Conservation (phyloP, 2,888 invertebrate genomes). For the Ochropleura plecta region DNA sequence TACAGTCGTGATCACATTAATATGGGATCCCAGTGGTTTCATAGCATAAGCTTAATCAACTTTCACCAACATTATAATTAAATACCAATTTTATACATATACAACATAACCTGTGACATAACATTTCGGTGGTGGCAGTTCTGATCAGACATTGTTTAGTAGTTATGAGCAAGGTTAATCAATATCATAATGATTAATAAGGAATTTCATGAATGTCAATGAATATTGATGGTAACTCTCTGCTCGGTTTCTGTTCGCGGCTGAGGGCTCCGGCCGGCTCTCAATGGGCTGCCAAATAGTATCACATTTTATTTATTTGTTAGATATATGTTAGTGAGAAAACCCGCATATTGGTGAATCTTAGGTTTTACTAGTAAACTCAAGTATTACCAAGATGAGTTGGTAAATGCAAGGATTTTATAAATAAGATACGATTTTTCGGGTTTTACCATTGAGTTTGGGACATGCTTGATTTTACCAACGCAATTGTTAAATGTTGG, state of each 20-base stretch:
- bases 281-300: no score
- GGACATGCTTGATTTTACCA: no score
- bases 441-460: no score
- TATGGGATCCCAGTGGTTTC: no score
- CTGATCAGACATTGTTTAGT: neutral
- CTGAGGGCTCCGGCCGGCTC: neutral
- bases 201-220: slow-evolving; percentile 4
- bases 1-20: neutral
- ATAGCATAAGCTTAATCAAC: slow-evolving; percentile 5
- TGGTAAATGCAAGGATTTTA: no score
- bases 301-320: no score
- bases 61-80: slow-evolving; percentile 4
- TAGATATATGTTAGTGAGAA: no score
- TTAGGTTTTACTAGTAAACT: no score
- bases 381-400: no score
- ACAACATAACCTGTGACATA: neutral
- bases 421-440: no score
- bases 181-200: neutral
- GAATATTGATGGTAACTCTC: neutral
- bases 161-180: neutral
- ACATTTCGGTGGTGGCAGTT: neutral
- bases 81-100: neutral
- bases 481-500: no score
- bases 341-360: no score
- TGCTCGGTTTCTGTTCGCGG: neutral